phyloP scores from a whole-genome alignment of 2,888 invertebrate genomes.

The Cybosia mesomella region DNA sequence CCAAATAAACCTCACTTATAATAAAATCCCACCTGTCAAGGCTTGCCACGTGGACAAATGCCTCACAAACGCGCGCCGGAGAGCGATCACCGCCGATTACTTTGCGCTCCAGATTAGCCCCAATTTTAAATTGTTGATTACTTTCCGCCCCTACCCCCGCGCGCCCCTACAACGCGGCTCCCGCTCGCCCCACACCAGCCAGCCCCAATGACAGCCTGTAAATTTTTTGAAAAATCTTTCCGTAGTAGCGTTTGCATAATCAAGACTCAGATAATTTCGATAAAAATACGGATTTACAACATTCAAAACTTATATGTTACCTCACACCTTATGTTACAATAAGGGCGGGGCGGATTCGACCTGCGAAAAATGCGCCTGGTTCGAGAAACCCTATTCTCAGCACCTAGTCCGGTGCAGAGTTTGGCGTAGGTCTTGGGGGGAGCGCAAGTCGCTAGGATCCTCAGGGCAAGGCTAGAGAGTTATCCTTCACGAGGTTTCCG shows the following conservation, averaged over 20 bases:
- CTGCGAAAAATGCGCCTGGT: too few species aligned
- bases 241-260: slow-evolving; percentile 49
- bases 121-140: slow-evolving; percentile 86
- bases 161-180: slow-evolving; percentile 41
- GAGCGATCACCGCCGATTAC: slow-evolving; percentile 79
- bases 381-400: too few species aligned
- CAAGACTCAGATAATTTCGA: not conserved
- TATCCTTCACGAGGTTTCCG: too few species aligned
- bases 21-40: slow-evolving; percentile 35
- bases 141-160: slow-evolving; percentile 62
- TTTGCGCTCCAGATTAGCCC: slow-evolving; percentile 76
- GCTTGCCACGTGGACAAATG: slow-evolving; percentile 34
- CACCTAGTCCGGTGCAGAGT: too few species aligned
- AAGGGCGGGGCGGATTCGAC: too few species aligned
- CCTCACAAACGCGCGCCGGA: slow-evolving; percentile 48
- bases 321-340: too few species aligned
- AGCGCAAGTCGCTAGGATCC: too few species aligned
- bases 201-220: slow-evolving; percentile 75
- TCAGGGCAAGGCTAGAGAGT: too few species aligned
- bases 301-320: too few species aligned
- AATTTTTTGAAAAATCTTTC: slow-evolving; percentile 73
- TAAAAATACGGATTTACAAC: not conserved
- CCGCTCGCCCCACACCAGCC: slow-evolving; percentile 19
- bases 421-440: too few species aligned
- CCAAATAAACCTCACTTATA: slow-evolving; percentile 19